Base-by-base conservation (phyloP, 2,113 vertebrate genomes). In the Cyrtonyx montezumae region DNA sequence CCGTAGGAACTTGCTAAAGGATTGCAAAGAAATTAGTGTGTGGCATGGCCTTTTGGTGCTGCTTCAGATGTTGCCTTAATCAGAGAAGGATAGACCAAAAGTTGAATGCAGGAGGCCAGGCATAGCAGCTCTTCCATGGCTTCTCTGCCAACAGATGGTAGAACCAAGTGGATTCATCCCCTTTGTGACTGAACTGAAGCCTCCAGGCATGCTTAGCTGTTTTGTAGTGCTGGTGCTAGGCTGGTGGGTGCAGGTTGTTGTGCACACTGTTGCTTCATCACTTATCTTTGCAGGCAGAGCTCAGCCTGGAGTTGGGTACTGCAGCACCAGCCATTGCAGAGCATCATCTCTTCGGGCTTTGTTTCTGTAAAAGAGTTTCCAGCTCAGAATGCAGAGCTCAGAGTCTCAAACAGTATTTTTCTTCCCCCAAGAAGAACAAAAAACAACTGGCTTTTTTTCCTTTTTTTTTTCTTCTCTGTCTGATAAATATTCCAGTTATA, bases 401-500 rank as follows among this genome's bases (percentile, higher is more conserved):
- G 11, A 12, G 26, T 79, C 30, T 73, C 36, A 88, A 53, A 56
- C 20, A 77, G 37, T 53, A 8, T 23, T 84, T 94, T 84, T 94
- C 93, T 89, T n/a, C 66, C 22, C 10, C 8, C 7, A 55, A 34
- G 48, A n/a, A 36, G 83, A 71, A 58, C 51, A 1, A 53, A 83
- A 84, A 80, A 48, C 58, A 36, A 1, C 0, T 26, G 3, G 4
- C 8, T 14, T 28, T 12, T 8, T 49, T n/a, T 4, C 2, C 3
- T 2, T 1, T 32, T 22, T 6, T 36, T 18, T 19, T 7, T 2
- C 1, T 0, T 12, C 2, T 3, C 1, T 2, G 1, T 37, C 13
- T 45, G 23, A 51, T 62, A 30, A 0, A 5, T 61, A 30, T 83
- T 82, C 84, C 40, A 40, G 40, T 40, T 40, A 40, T 53, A 12